These are phyloP conservation scores for Peromyscus polionotus DNA, from an alignment of 2,113 vertebrate genomes.

Conservation along the genomic window DNA sequence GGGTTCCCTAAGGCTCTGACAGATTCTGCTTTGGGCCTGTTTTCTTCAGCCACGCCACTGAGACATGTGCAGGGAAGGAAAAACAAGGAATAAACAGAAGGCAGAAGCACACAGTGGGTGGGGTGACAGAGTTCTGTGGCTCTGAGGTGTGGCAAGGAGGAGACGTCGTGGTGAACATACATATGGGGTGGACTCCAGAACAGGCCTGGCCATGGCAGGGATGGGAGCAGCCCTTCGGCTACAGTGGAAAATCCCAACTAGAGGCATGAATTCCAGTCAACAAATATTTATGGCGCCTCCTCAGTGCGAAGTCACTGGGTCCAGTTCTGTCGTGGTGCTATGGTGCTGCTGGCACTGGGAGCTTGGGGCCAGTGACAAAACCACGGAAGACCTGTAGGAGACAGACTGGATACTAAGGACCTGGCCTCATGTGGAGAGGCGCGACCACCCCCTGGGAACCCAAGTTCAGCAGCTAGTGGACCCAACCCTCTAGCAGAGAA, in stretches of 20 bases:
- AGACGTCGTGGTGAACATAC: background rate
- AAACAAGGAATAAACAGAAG: background rate
- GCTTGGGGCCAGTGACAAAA: background rate
- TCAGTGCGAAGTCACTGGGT: conserved; percentile 33
- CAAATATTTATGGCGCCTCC: conserved; percentile 59
- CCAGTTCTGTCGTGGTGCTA: background rate
- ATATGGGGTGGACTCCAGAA: background rate
- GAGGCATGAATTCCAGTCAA: conserved; percentile 41
- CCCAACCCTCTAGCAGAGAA: background rate
- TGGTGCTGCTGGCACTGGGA: background rate
- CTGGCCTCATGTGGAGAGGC: background rate
- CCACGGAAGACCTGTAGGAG: fast-evolving
- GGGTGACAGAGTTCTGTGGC: no score
- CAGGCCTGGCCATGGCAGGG: fast-evolving
- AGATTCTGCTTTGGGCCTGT: background rate
- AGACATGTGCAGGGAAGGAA: background rate
- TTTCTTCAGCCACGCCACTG: background rate
- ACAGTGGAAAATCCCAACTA: conserved; percentile 70
- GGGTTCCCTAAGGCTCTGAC: background rate
- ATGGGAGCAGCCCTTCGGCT: background rate
- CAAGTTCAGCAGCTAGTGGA: background rate
- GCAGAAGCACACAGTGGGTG: background rate
- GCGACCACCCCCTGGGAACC: background rate
- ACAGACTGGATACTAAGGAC: background rate
- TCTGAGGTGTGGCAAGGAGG: background rate